Percentiles rank a stretch among this genome's conserved stretches.
Evolutionary conservation across 1,140 invertebrate genomes (phyloP).

Genomic region (Brachionus plicatilis): DNA sequence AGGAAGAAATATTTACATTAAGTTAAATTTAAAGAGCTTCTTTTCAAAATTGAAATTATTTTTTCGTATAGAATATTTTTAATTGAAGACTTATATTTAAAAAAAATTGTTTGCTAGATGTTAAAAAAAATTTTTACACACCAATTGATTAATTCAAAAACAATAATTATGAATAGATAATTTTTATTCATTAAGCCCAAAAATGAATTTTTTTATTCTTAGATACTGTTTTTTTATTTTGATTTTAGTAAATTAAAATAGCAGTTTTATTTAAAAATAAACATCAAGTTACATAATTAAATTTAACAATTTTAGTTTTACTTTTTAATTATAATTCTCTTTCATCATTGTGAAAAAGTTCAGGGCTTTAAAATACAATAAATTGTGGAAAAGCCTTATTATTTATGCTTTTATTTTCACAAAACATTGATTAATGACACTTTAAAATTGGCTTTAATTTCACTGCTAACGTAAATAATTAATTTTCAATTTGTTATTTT

Average conservation of each 20-base stretch:
- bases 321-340: no score
- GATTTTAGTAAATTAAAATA: no score
- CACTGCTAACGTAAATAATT: neutral
- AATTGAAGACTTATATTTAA: neutral
- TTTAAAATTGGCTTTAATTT: neutral
- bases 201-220: no score
- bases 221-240: no score
- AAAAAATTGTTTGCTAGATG: neutral
- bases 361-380: neutral
- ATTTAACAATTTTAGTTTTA: no score
- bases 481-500: neutral
- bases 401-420: neutral
- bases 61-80: neutral
- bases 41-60: neutral
- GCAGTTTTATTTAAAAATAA: no score
- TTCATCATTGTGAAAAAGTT: neutral
- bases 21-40: neutral
- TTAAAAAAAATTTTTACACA: no score
- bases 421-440: neutral
- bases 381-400: neutral
- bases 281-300: no score
- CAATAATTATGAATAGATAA: no score
- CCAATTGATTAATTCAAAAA: no score
- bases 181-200: no score
- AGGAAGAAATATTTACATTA: neutral